phyloP scores from a whole-genome alignment of 2,797 vertebrate species.

The Denticeps clupeoides region DNA sequence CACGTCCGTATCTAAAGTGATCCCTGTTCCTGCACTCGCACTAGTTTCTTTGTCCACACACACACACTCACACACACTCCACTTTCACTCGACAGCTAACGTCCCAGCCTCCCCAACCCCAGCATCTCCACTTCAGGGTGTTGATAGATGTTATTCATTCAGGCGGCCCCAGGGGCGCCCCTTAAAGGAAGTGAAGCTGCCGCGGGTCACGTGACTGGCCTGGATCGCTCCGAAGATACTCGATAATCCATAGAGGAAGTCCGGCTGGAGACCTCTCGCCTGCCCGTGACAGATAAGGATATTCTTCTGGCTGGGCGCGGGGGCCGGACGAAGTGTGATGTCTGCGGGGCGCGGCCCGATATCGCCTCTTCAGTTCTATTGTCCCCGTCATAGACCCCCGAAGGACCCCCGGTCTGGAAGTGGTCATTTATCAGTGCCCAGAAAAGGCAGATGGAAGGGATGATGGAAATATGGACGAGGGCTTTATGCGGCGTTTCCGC shows the following conservation, averaged over 20 bases:
- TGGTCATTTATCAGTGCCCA: conserved; percentile 33
- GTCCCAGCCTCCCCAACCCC: conserved; percentile 39
- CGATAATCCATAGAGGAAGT: conserved; percentile 54
- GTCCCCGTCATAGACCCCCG: conserved; percentile 39
- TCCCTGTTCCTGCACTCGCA: neutral
- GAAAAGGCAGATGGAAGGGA: conserved; percentile 33
- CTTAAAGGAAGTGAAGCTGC: conserved; percentile 53
- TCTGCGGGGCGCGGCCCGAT: neutral
- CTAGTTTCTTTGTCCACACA: neutral
- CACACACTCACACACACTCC: conserved; percentile 1
- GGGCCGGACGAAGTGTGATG: conserved; percentile 14
- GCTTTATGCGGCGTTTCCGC: conserved; percentile 49
- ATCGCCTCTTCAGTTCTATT: conserved; percentile 18
- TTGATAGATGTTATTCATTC: conserved; percentile 64
- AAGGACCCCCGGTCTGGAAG: conserved; percentile 19
- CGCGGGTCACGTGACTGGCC: conserved; percentile 50
- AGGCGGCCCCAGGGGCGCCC: conserved; percentile 40
- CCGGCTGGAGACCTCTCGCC: conserved; percentile 53
- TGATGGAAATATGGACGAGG: conserved; percentile 45
- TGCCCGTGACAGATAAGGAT: conserved; percentile 56
- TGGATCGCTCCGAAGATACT: conserved; percentile 49
- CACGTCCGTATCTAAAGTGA: neutral
- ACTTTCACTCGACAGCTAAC: conserved; percentile 38
- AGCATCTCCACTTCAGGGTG: conserved; percentile 49
- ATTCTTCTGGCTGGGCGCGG: conserved; percentile 44